phyloP scores from a whole-genome alignment of 2,113 vertebrate genomes.

The Erpornis zantholeuca region DNA sequence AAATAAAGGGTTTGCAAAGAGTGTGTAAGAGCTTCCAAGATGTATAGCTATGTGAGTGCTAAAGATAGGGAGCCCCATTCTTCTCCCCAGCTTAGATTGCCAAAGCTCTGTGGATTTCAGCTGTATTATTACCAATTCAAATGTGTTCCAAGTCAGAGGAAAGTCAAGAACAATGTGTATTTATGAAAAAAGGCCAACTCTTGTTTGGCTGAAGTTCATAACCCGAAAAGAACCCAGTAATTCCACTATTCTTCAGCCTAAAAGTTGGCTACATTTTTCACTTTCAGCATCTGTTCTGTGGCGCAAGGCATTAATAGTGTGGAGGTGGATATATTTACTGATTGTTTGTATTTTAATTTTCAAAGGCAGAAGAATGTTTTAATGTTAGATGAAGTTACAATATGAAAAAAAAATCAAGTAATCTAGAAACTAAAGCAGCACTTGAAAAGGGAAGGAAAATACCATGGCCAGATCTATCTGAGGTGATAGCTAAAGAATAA shows the following conservation, averaged over 20 bases:
- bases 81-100: neutral
- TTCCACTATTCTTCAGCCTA: conserved; percentile 4
- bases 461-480: neutral
- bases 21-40: conserved; percentile 1
- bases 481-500: conserved; percentile 18
- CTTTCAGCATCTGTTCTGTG: conserved; percentile 22
- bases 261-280: neutral
- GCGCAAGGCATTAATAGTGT: neutral
- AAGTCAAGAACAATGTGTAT: conserved; percentile 58
- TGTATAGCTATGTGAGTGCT: conserved; percentile 1
- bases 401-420: neutral
- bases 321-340: conserved; percentile 38
- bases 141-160: conserved; percentile 34
- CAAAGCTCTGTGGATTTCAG: conserved; percentile 53
- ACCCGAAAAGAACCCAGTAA: conserved; percentile 32
- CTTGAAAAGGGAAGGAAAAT: conserved; percentile 15
- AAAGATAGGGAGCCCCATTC: conserved; percentile 25
- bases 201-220: conserved; percentile 56
- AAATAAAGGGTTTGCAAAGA: conserved; percentile 13
- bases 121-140: conserved; percentile 44
- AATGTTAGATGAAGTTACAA: conserved; percentile 43
- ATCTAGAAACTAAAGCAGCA: neutral
- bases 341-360: conserved; percentile 37
- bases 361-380: conserved; percentile 49
- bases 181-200: conserved; percentile 43